Base-by-base conservation (phyloP, 2,797 vertebrate species). In the Cryptoprocta ferox region DNA sequence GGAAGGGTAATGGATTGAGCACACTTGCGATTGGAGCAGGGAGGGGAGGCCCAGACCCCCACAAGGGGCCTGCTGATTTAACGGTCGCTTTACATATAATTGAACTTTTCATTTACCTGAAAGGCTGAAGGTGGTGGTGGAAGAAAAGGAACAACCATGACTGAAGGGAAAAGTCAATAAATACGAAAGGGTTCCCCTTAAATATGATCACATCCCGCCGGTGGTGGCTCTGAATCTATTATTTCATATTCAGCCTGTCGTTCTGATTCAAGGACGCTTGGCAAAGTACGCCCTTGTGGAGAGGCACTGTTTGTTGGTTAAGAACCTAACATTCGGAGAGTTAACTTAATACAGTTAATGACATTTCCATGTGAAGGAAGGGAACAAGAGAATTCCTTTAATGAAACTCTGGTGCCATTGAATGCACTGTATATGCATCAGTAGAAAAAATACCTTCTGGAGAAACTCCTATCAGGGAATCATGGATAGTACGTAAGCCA, bases 1-100 rank as follows among this genome's bases (percentile, higher is more conserved):
- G 97, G 95, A 98, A 98, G 98, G 95, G 98, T 98, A 98, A 98
- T 98, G 98, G 98, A 98, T 98, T 98, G 98, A 98, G 96, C 98
- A 95, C 98, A 97, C 98, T 91, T 95, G 97, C 30, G 92, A 98
- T 92, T 79, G 98, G 97, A 98, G 97, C 97, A 80, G 88, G 97
- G 97, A 98, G 97, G 98, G 98, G 96, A 98, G 97, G 98, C 97
- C 76, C 96, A 98, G 98, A 98, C 98, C 98, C 98, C 98, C 95
- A 96, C 97, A 97, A 98, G 97, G 98, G 98, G 94, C 98, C 98
- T 97, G 98, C 98, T 98, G 98, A 97, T 98, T 98, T 98, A 98
- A 98, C 66, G 98, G 98, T 97, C 96, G 65, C 98, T 98, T 98
- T 80, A 92, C 98, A 98, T 98, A 97, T 98, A 98, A 99, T 97